Evolutionary conservation across 2,113 vertebrate species (phyloP), one percentile per base, ranked within the genome.

Genomic region (Archilochus colubris): DNA sequence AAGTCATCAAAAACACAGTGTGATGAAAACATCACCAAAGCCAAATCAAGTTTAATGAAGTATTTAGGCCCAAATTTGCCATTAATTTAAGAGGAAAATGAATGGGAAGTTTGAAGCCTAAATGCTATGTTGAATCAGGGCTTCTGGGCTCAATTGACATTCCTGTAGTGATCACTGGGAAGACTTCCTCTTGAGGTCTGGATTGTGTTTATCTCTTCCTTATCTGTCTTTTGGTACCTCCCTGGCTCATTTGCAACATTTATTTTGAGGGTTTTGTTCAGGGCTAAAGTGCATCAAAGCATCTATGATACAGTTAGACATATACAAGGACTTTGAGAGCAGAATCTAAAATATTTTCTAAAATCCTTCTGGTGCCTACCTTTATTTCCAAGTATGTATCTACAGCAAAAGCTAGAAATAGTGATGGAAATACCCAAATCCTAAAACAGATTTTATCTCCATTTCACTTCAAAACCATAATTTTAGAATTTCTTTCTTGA

Each of bases 41-140:
- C 69, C 78, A 85, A 68, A 87, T 50, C n/a, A 58, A 40, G n/a
- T 96, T 95, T 79, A 93, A 94, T 91, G 85, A 93, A 88, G 70
- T 91, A 88, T 94, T 93, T 85, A 77, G 85, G 78, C 17, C 67
- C 54, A 62, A 88, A 91, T 50, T 91, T 96, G 50, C 63, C 75
- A 66, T 93, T 91, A 94, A 94, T 93, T 93, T 87, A 93, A 95
- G 91, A 82, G 85, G 40, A 50, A 95, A 91, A 95, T 93, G 85
- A 88, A 73, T 91, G 89, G 69, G 40, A 93, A 89, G 75, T 66
- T 89, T 50, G 93, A 50, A 79, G n/a, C 51, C 93, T 95, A 95
- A 91, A 91, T 69, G 51, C 50, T 85, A 76, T 85, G 92, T 88
- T 96, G 92, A 87, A 93, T 91, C 75, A 82, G 77, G 55, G 67